A percentile compares a stretch with the other conserved stretches of the same genome.
Evolutionary conservation across 2,797 vertebrate species (phyloP).

Genomic region (Passerculus sandwichensis): DNA sequence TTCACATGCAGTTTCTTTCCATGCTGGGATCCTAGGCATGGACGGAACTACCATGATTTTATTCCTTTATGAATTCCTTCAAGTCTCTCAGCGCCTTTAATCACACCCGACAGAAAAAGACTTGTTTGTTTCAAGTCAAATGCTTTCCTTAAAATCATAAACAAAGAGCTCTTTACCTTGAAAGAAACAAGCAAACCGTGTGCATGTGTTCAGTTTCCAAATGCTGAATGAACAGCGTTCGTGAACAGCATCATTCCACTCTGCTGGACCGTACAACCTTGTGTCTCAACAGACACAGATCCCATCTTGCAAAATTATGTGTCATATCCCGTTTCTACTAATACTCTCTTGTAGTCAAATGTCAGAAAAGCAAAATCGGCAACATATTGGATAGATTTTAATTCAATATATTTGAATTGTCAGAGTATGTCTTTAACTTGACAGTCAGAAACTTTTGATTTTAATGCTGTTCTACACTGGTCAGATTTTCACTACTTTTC

Average conservation of each 20-base stretch:
- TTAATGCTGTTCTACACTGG: not conserved
- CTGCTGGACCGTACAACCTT: not conserved
- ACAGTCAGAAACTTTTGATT: slow-evolving; percentile 4
- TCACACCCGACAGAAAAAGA: not conserved
- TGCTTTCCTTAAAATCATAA: not conserved
- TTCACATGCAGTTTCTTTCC: not conserved
- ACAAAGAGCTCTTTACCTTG: not conserved
- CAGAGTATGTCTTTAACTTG: not conserved
- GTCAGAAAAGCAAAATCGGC: not conserved
- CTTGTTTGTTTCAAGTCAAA: not conserved
- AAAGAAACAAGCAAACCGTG: not conserved
- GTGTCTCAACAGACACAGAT: not conserved
- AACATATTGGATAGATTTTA: not conserved
- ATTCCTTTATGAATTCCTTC: not conserved
- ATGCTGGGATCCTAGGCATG: not conserved
- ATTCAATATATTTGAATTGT: not conserved
- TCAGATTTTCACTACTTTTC: not conserved
- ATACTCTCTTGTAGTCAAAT: not conserved
- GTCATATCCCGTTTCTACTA: not conserved
- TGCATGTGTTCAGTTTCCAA: not conserved
- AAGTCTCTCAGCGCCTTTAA: not conserved
- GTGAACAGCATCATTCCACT: not conserved
- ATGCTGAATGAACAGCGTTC: not conserved
- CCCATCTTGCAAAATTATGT: not conserved
- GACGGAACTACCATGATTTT: not conserved